Base-by-base conservation (phyloP, 1,140 invertebrate genomes). In the Drosophila lini region DNA sequence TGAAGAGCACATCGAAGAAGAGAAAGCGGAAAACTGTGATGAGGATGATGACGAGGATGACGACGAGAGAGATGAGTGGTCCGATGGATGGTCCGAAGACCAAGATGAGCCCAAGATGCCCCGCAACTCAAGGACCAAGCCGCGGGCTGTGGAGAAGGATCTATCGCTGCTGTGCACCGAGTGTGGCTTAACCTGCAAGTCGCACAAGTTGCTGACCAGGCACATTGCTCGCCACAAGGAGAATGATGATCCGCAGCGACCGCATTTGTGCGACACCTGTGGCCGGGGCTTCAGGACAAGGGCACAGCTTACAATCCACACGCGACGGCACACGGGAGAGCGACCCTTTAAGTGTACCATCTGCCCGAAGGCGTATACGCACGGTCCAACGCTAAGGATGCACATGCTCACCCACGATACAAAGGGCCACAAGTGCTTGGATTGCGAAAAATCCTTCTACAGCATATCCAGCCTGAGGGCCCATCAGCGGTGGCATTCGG, bases 211-310 rank as follows among this genome's bases (percentile, higher is more conserved):
- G 5, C 48, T 77, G 32, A 19, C 8, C 16, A 57, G 38, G 11
- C 74, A 77, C 28, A 60, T 77, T 16, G 47, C 41, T 1, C 22
- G 36, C 3, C 74, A 77, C 28, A 55, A 19, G 9, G n/a, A 28
- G 25, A 28, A 59, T 10, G 15, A 36, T 13, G 40, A 67, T 52
- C 28, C 65, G 2, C n/a, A 77, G 28, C 42, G 31, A 10, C 55
- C 41, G 19, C 74, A 77, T 36, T 56, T 77, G 15, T 77, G 74
- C 32, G 74, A 77, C 28, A 60, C 31, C n/a, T 77, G 74, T 32
- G 74, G 74, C 6, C 52, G 56, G 11, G 62, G 56, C 16, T 77
- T 77, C 11, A 53, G 48, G 10, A 68, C 47, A 11, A 77, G 52
- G 0, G 55, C 62, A 2, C 62, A 77, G 19, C 50, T 77, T 0